Conservation (phyloP, 2,888 invertebrate genomes). For the Scaptomyza parva region DNA sequence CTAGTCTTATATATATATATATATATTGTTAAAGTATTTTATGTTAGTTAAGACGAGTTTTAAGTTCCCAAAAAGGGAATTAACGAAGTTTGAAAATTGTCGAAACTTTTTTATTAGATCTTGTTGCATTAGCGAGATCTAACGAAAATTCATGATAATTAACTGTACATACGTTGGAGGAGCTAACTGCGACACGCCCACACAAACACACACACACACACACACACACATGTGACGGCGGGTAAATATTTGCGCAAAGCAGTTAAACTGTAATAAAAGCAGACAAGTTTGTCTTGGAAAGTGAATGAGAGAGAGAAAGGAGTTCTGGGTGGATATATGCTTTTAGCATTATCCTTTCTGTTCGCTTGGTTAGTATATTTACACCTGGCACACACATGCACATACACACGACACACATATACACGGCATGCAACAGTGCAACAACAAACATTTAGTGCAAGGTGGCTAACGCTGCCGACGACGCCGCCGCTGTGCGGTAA, state of each 20-base stretch:
- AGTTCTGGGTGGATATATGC: constrained; percentile 8
- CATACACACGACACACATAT: constrained; percentile 34
- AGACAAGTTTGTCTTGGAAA: constrained; percentile 15
- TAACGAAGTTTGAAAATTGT: constrained; percentile 8
- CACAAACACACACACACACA: constrained; percentile 15
- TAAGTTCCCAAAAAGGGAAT: background rate
- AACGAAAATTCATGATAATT: constrained; percentile 33
- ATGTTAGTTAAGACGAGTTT: background rate
- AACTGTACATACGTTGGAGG: constrained; percentile 21
- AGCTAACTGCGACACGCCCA: constrained; percentile 11
- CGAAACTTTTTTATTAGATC: constrained; percentile 14
- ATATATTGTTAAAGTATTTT: background rate
- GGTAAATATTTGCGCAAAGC: constrained; percentile 48
- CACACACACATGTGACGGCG: constrained; percentile 21
- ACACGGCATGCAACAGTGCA: constrained; percentile 41
- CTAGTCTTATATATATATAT: background rate
- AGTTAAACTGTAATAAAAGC: constrained; percentile 51
- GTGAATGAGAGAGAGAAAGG: background rate
- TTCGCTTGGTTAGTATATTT: constrained; percentile 57
- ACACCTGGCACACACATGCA: constrained; percentile 57
- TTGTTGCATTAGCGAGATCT: constrained; percentile 19
- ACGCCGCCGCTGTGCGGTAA: constrained; percentile 35
- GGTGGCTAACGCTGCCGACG: constrained; percentile 37
- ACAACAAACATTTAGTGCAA: constrained; percentile 47
- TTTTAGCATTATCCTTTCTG: constrained; percentile 49